A percentile compares a stretch with the other conserved stretches of the same genome.
phyloP scores from a whole-genome alignment of 2,888 invertebrate species.

The Volucella bombylans region DNA sequence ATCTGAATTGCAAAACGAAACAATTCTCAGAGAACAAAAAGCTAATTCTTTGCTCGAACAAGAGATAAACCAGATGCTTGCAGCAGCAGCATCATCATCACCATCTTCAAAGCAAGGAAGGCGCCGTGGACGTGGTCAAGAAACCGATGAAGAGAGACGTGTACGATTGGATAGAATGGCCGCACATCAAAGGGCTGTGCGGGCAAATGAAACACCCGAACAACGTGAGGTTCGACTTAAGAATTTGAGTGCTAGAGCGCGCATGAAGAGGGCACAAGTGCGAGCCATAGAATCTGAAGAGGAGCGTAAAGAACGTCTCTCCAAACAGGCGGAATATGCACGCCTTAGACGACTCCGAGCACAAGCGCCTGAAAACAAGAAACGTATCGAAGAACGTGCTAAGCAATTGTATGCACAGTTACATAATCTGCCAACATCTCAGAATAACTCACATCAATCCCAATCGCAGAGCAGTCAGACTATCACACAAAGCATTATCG shows the following conservation, averaged over 20 bases:
- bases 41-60: constrained; percentile 81
- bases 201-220: constrained; percentile 81
- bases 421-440: constrained; percentile 71
- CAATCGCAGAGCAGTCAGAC: constrained; percentile 53
- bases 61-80: constrained; percentile 81
- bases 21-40: constrained; percentile 79
- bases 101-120: constrained; percentile 74
- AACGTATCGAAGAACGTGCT: constrained; percentile 76
- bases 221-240: constrained; percentile 80
- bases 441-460: constrained; percentile 71
- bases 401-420: constrained; percentile 80
- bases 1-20: constrained; percentile 76
- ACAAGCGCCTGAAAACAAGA: constrained; percentile 79
- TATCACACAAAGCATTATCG: constrained; percentile 43
- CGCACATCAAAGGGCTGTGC: constrained; percentile 80
- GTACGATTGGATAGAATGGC: constrained; percentile 81
- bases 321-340: constrained; percentile 82
- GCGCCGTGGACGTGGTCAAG: constrained; percentile 80
- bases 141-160: constrained; percentile 81
- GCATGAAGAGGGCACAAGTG: constrained; percentile 80
- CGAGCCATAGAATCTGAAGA: constrained; percentile 80
- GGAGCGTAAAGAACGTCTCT: constrained; percentile 80
- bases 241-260: constrained; percentile 81
- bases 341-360: constrained; percentile 80
- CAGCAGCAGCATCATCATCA: constrained; percentile 76